Base-by-base conservation (phyloP, 2,888 invertebrate species). In the Adineta ricciae region DNA sequence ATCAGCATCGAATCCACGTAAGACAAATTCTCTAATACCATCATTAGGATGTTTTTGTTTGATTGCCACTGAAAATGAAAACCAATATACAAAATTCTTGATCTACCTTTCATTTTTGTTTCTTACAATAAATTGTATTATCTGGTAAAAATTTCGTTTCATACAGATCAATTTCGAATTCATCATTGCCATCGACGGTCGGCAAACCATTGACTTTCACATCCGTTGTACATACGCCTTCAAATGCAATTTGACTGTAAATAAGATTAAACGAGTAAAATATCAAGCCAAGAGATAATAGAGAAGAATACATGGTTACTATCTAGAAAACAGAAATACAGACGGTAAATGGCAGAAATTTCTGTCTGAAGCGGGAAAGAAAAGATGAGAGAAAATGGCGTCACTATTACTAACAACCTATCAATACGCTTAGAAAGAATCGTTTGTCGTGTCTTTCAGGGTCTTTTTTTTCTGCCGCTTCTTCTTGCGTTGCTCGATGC, bases 21-120 rank as follows among this genome's bases (percentile, higher is more conserved):
- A 24, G 24, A 78, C 78, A 78, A 78, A 78, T 41, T 78, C 78
- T 24, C n/a, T 0, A 24, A 78, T 78, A 78, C 78, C 78, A 78
- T 78, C 1, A 41, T 78, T 78, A 41, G 3, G 21, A 41, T 41
- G 78, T 19, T 41, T 38, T 41, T 78, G 78, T 78, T 24, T 78
- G 24, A 78, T 41, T 24, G n/a, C 78, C 38, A 78, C 78, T 78
- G 19, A 41, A 78, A 78, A 73, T 78, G 14, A 41, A 78, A 38
- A 78, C n/a, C 4, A 41, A 36, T 41, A 2, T 21, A 1, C 0
- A 36, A 5, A 16, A 72, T 38, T 1, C 0, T 24, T 11, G 2
- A 16, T 73, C 27, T 38, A 8, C 11, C 4, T 32, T 27, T 64
- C 32, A n/a, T n/a, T 64, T 14, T 3, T 19, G 4, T 64, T 32